Evolutionary conservation across 2,888 invertebrate genomes (phyloP).

Genomic region (Tenthredo distinguenda): DNA sequence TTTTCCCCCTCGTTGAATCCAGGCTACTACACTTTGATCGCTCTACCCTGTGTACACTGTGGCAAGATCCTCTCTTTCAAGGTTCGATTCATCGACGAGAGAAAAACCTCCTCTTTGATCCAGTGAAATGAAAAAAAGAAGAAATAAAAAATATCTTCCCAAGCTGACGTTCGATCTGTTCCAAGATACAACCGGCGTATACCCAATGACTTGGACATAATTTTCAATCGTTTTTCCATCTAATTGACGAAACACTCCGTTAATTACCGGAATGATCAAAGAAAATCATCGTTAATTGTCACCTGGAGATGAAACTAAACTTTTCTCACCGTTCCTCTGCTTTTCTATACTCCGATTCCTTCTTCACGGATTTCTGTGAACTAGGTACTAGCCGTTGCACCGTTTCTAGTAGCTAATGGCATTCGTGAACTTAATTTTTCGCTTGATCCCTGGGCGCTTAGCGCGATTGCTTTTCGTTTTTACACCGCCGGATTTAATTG

Average conservation of each 20-base stretch:
- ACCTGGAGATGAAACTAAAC: not conserved
- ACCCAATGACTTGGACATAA: slow-evolving; percentile 20
- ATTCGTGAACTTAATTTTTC: slow-evolving; percentile 24
- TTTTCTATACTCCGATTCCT: not conserved
- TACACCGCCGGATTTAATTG: slow-evolving; percentile 8
- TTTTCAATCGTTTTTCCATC: slow-evolving; percentile 4
- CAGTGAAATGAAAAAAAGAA: not conserved
- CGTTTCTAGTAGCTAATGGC: not conserved
- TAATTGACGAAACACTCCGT: not conserved
- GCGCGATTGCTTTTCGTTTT: slow-evolving; percentile 25
- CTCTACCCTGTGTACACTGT: not conserved
- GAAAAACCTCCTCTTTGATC: not conserved
- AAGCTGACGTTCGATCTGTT: not conserved
- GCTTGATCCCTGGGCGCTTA: not conserved
- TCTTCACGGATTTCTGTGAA: not conserved
- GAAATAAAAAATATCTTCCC: not conserved
- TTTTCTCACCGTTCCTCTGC: not conserved
- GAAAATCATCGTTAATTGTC: slow-evolving; percentile 7
- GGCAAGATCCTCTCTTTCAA: not conserved
- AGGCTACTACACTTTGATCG: not conserved
- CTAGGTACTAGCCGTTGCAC: not conserved
- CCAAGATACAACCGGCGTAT: not conserved
- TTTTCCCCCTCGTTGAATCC: not conserved
- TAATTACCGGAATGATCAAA: slow-evolving; percentile 23
- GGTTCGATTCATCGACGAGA: not conserved